A percentile compares a stretch with the other conserved stretches of the same genome.
These are phyloP conservation scores for Pollenia amentaria DNA, from an alignment of 2,888 invertebrate species.

Conservation along the genomic window DNA sequence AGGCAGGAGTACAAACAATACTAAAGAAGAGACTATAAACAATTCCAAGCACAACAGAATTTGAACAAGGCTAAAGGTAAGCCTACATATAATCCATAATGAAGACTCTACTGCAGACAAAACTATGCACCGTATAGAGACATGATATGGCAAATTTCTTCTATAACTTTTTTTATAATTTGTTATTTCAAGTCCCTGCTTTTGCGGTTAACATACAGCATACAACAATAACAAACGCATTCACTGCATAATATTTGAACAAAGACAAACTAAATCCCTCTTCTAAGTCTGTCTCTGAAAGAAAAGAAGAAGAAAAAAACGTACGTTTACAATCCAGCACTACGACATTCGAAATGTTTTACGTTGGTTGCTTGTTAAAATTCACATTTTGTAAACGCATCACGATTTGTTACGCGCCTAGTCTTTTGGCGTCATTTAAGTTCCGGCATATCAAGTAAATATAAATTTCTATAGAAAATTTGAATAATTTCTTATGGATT, in stretches of 20 bases:
- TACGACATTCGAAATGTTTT: conserved; percentile 4
- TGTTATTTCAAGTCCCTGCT: conserved; percentile 32
- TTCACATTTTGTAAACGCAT: conserved; percentile 73
- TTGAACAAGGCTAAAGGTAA: too few relatives aligned
- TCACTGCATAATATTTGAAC: conserved; percentile 15
- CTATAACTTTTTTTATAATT: not conserved
- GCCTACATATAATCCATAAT: too few relatives aligned
- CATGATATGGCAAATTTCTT: too few relatives aligned
- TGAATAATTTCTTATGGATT: conserved; percentile 71
- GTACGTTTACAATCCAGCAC: not conserved
- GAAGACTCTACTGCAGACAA: too few relatives aligned
- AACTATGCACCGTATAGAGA: too few relatives aligned
- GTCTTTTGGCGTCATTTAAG: conserved; percentile 73
- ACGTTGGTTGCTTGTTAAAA: conserved; percentile 53
- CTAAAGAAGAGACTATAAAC: too few relatives aligned
- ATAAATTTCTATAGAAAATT: conserved; percentile 72
- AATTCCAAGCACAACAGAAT: too few relatives aligned
- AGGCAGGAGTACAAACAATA: too few relatives aligned
- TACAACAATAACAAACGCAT: not conserved
- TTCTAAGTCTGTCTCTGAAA: conserved; percentile 15
- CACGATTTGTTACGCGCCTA: conserved; percentile 74
- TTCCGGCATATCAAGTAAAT: conserved; percentile 72
- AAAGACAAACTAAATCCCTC: conserved; percentile 3
- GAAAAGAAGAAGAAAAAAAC: not conserved
- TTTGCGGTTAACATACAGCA: not conserved